These are phyloP conservation scores for Gadopsis marmoratus DNA, from an alignment of 2,797 vertebrate species.

Conservation along the genomic window DNA sequence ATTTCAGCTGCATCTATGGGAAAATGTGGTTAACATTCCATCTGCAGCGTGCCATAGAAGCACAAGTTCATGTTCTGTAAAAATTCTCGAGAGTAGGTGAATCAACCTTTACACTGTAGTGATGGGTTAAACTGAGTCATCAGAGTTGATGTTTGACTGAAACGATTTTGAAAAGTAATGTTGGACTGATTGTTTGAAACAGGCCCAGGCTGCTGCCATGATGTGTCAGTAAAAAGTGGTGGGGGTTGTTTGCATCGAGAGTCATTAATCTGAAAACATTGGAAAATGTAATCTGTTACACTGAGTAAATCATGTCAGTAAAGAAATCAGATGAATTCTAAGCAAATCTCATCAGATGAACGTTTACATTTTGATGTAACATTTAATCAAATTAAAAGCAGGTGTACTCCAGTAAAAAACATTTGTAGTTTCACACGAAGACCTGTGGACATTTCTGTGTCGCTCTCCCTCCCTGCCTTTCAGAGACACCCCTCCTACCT, in stretches of 20 bases:
- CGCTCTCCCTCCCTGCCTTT: too few relatives aligned
- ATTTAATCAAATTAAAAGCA: neutral
- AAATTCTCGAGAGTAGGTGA: neutral
- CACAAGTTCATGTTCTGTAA: neutral
- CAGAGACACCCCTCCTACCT: too few relatives aligned
- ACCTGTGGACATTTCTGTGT: too few relatives aligned
- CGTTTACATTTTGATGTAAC: neutral
- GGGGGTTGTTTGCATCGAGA: slow-evolving; percentile 32
- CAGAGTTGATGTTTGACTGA: neutral
- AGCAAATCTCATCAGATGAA: slow-evolving; percentile 6
- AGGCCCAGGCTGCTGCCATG: slow-evolving; percentile 22
- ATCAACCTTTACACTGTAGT: neutral
- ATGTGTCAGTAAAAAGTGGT: slow-evolving; percentile 12
- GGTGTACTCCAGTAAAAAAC: too few relatives aligned
- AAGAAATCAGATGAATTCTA: neutral
- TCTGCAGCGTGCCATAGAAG: neutral
- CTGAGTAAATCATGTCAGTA: neutral
- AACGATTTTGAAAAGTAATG: neutral
- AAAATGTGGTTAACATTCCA: neutral
- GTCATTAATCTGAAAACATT: slow-evolving; percentile 24
- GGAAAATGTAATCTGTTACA: slow-evolving; percentile 7
- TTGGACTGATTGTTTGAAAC: slow-evolving; percentile 21
- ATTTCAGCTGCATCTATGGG: neutral
- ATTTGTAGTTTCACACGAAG: too few relatives aligned
- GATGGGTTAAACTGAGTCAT: neutral